A percentile compares a stretch with the other conserved stretches of the same genome.
These are phyloP conservation scores for Triops longicaudatus DNA, from an alignment of 1,140 invertebrate genomes.

Conservation along the genomic window DNA sequence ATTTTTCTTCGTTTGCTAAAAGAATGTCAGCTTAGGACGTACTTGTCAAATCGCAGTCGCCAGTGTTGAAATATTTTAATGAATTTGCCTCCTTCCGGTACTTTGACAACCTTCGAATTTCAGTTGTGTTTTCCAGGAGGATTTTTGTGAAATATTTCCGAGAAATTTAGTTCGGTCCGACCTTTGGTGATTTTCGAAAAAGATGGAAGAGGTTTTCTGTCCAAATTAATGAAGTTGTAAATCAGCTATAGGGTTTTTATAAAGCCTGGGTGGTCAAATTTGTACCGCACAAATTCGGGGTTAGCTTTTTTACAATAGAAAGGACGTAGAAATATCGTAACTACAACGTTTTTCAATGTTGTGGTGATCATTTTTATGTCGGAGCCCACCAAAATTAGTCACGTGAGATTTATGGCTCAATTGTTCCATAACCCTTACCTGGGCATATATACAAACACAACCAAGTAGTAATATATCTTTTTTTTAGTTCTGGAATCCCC, in stretches of 20 bases:
- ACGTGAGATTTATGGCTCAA: slow-evolving; percentile 3
- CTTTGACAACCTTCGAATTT: too few species aligned
- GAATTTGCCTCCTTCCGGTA: neutral
- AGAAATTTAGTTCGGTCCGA: neutral
- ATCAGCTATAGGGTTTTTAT: neutral
- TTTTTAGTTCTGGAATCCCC: neutral
- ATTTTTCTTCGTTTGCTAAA: neutral
- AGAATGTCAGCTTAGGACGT: neutral
- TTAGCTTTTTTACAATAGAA: neutral
- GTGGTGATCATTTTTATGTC: slow-evolving; percentile 6
- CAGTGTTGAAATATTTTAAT: neutral
- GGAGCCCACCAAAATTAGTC: neutral
- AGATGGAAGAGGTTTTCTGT: neutral
- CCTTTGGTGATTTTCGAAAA: neutral
- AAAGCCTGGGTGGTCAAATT: neutral
- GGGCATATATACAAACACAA: neutral
- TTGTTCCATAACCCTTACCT: neutral
- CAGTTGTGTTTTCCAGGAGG: too few species aligned
- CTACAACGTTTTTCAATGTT: neutral
- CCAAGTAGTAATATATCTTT: neutral
- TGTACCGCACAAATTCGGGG: neutral
- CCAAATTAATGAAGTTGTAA: slow-evolving; percentile 13
- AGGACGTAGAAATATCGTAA: neutral
- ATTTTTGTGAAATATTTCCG: too few species aligned
- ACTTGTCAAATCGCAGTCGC: neutral